Percentiles rank a stretch among this genome's conserved stretches.
Conservation (phyloP, 2,113 vertebrate species). For the Pelodiscus sinensis region DNA sequence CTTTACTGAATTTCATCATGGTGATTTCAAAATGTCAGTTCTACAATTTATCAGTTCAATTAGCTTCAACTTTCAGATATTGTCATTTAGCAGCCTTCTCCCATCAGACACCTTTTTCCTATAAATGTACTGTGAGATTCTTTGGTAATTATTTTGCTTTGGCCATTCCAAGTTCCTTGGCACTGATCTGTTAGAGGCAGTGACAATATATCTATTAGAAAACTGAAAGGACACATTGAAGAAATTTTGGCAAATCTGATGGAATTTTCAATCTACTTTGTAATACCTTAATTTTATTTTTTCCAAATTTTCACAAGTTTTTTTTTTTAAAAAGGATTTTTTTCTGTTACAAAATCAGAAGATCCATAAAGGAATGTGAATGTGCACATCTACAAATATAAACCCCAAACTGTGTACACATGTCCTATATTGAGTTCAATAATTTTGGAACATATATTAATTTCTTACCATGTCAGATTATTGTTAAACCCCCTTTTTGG, state of each 20-base stretch:
- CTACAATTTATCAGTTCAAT: not conserved
- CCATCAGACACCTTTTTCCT: not conserved
- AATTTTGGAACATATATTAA: not conserved
- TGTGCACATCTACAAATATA: not conserved
- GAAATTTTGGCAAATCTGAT: not conserved
- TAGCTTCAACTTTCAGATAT: not conserved
- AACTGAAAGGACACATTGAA: not conserved
- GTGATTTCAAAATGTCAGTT: not conserved
- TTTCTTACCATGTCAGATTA: not conserved
- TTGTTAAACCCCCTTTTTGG: not conserved
- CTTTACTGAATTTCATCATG: not conserved
- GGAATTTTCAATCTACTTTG: not conserved
- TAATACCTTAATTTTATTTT: not conserved
- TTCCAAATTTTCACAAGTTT: not conserved
- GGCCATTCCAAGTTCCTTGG: not conserved
- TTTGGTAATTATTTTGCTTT: not conserved
- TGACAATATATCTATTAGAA: not conserved
- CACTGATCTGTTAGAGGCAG: not conserved
- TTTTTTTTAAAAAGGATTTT: not conserved
- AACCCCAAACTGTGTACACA: not conserved
- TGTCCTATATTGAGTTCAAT: not conserved
- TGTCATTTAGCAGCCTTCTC: not conserved
- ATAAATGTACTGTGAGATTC: not conserved
- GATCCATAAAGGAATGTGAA: accelerated
- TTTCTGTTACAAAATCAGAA: not conserved